These are phyloP conservation scores for Idaea straminata DNA, from an alignment of 2,888 invertebrate species.

Conservation along the genomic window DNA sequence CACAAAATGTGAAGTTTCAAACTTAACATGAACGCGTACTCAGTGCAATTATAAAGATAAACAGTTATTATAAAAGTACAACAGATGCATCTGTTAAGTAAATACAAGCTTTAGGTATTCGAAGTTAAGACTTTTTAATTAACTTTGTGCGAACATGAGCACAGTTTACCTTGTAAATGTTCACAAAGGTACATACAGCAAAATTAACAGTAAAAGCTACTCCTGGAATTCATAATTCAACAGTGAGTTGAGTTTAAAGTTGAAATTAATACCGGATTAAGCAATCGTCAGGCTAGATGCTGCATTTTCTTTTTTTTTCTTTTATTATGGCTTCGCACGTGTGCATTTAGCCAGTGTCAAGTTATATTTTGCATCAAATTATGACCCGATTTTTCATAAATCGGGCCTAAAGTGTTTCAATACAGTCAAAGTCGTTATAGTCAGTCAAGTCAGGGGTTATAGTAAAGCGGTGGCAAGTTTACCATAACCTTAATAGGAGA, in stretches of 20 bases:
- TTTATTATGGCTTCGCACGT: too few species aligned
- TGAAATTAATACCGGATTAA: slow-evolving; percentile 54
- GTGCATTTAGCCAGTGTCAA: too few species aligned
- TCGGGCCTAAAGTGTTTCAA: too few species aligned
- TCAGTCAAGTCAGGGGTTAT: too few species aligned
- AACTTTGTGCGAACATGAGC: not conserved
- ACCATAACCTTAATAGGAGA: too few species aligned
- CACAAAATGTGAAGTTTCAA: not conserved
- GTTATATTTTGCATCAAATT: too few species aligned
- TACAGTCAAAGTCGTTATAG: too few species aligned
- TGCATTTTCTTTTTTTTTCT: too few species aligned
- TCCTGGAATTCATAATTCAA: slow-evolving; percentile 42
- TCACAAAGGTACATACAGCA: not conserved
- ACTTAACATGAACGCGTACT: not conserved
- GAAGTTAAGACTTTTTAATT: not conserved
- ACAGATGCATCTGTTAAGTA: not conserved
- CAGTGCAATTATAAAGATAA: not conserved
- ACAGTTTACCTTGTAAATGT: not conserved
- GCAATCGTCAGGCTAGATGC: slow-evolving; percentile 40
- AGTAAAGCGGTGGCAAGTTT: too few species aligned
- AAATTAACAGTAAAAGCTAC: slow-evolving; percentile 16
- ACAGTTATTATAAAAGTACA: not conserved
- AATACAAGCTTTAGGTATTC: not conserved
- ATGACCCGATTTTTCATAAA: too few species aligned
- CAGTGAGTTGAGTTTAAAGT: slow-evolving; percentile 44